Percentiles rank a stretch among this genome's conserved stretches.
Evolutionary conservation across 1,140 invertebrate species (phyloP).

Genomic region (Drosophila nigromelanica): DNA sequence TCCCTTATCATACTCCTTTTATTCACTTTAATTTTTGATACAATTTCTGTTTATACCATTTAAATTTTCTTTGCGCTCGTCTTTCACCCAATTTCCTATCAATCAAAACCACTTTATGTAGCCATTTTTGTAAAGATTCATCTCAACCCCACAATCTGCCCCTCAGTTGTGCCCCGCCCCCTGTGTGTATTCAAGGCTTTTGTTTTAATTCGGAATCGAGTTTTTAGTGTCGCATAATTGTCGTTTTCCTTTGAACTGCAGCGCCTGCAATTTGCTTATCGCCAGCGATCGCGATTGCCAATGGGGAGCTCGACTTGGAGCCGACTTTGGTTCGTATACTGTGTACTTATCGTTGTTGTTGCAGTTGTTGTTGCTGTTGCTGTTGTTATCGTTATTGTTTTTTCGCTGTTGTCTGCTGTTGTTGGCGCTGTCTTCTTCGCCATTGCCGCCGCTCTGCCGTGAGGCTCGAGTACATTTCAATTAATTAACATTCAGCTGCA

Average conservation of each 20-base stretch:
- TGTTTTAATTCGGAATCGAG: constrained; percentile 49
- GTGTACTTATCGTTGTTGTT: constrained; percentile 19
- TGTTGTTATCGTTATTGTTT: constrained; percentile 37
- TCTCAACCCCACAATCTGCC: too few relatives aligned
- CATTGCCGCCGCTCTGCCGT: constrained; percentile 42
- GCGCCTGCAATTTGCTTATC: constrained; percentile 83
- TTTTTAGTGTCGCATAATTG: constrained; percentile 78
- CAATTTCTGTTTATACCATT: too few relatives aligned
- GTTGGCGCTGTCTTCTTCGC: constrained; percentile 39
- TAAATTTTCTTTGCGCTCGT: too few relatives aligned
- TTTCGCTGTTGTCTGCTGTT: constrained; percentile 34
- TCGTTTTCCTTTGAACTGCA: constrained; percentile 80
- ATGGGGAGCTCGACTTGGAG: constrained; percentile 51
- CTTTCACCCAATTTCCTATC: too few relatives aligned
- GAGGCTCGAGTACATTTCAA: constrained; percentile 75
- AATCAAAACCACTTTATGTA: background rate
- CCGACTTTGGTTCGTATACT: constrained; percentile 13
- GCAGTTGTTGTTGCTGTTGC: constrained; percentile 8
- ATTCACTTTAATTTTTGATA: too few relatives aligned
- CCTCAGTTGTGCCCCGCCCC: background rate
- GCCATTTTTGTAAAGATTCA: too few relatives aligned
- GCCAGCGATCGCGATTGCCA: constrained; percentile 71
- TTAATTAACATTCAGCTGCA: constrained; percentile 83
- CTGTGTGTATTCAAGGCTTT: constrained; percentile 38
- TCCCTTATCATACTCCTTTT: too few relatives aligned